Base-by-base conservation (phyloP, 2,113 vertebrate genomes). In the Edolisoma coerulescens region DNA sequence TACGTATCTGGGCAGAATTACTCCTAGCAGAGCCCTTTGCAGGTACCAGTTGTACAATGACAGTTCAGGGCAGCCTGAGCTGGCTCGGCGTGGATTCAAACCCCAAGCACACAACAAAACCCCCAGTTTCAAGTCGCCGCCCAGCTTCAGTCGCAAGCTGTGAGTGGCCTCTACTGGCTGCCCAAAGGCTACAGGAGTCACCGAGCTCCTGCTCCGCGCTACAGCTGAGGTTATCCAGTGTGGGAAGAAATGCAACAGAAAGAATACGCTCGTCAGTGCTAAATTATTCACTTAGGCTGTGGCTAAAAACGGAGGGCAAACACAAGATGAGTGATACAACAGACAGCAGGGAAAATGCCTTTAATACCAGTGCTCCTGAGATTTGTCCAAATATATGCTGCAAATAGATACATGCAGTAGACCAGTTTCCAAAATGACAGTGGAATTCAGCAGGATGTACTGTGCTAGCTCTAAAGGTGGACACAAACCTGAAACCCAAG, bases 111-210 rank as follows among this genome's bases (percentile, higher is more conserved):
- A 83, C 54, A n/a, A 87, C 68, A 79, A 90, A 86, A 57, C 14
- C 60, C 67, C 81, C n/a, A 67, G 75, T 33, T 92, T 27, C 85
- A 37, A 65, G 86, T 69, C 93, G 88, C 96, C 4, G 65, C 98
- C 98, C 97, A 68, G 95, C 39, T 80, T 92, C 87, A 98, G 97
- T 2, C 90, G 98, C 98, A 98, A 99, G 99, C 99, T 98, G 98
- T 99, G 99, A 99, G 99, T 99, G 99, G 98, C 99, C 99, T 99
- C 99, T 99, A 97, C 99, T 99, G 99, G 99, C 98, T 99, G 98
- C 98, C 98, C 98, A 98, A 98, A 98, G 98, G 97, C 98, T 99
- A 98, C 98, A 97, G 97, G 97, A 98, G 98, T 98, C 98, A 98
- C 88, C 88, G 15, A 53, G 68, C 61, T 73, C 77, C 63, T 69